phyloP scores from a whole-genome alignment of 2,888 invertebrate genomes.

The Macrophya alboannulata region DNA sequence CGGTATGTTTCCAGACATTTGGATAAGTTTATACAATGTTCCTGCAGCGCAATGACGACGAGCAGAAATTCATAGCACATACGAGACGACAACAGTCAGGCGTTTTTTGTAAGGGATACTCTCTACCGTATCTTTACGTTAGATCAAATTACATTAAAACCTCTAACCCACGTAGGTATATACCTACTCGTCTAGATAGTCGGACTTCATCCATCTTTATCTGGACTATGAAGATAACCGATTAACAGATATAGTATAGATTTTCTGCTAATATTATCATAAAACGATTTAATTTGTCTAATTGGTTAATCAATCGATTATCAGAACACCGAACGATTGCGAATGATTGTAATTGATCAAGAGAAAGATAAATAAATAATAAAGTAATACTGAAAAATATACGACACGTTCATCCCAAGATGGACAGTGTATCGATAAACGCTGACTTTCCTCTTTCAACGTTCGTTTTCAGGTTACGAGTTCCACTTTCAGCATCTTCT shows the following conservation, averaged over 20 bases:
- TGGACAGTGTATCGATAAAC: neutral
- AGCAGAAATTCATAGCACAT: neutral
- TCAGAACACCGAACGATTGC: neutral
- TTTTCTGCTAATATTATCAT: neutral
- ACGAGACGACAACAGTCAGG: neutral
- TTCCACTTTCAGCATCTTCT: conserved; percentile 25
- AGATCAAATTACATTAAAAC: conserved; percentile 42
- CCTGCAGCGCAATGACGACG: neutral
- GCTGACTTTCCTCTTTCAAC: conserved; percentile 15
- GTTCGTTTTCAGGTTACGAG: conserved; percentile 32
- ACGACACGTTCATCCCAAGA: neutral
- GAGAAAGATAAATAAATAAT: neutral
- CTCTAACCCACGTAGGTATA: neutral
- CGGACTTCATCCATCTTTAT: conserved; percentile 22
- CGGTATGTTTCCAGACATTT: neutral
- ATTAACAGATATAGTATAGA: neutral
- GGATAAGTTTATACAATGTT: neutral
- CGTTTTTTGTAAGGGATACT: conserved; percentile 23
- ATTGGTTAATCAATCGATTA: neutral
- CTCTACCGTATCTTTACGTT: conserved; percentile 33
- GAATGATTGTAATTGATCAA: neutral
- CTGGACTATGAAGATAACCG: neutral
- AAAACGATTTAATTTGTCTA: neutral
- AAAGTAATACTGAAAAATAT: neutral
- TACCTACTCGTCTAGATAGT: neutral